Evolutionary conservation across 2,113 vertebrate genomes (phyloP).

Genomic region (Alethe diademata): DNA sequence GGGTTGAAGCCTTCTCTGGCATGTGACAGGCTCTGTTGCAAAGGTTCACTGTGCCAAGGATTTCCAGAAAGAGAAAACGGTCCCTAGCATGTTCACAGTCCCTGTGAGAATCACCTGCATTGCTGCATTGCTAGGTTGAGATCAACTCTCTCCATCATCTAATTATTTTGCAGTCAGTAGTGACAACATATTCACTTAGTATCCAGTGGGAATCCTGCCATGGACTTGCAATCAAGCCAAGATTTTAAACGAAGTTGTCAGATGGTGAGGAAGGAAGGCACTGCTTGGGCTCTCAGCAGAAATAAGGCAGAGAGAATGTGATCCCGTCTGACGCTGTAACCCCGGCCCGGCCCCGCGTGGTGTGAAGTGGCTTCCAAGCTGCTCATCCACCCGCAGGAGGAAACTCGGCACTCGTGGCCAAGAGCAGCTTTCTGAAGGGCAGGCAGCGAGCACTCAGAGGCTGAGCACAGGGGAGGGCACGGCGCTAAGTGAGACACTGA

Average conservation of each 20-base stretch:
- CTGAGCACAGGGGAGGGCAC: background rate
- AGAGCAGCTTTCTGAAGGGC: background rate
- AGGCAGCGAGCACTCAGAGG: background rate
- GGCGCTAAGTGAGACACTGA: background rate
- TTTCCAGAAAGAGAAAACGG: background rate
- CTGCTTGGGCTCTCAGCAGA: background rate
- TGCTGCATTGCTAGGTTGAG: background rate
- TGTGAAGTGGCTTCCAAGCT: background rate
- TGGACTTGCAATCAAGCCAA: conserved; percentile 7
- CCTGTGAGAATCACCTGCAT: background rate
- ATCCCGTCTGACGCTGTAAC: background rate
- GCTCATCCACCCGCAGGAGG: background rate
- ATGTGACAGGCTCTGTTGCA: background rate
- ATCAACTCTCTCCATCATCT: background rate
- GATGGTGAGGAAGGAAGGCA: background rate
- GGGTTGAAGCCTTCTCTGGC: background rate
- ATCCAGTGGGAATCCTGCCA: conserved; percentile 22
- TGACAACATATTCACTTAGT: background rate
- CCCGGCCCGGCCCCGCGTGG: rapidly evolving
- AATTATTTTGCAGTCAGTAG: background rate
- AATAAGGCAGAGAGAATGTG: background rate
- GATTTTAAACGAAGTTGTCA: conserved; percentile 19
- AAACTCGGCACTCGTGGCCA: background rate
- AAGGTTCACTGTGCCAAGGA: background rate
- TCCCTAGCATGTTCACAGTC: background rate